Evolutionary conservation across 2,113 vertebrate genomes (phyloP), one percentile per base, ranked within the genome.

Genomic region (Lagopus leucura): DNA sequence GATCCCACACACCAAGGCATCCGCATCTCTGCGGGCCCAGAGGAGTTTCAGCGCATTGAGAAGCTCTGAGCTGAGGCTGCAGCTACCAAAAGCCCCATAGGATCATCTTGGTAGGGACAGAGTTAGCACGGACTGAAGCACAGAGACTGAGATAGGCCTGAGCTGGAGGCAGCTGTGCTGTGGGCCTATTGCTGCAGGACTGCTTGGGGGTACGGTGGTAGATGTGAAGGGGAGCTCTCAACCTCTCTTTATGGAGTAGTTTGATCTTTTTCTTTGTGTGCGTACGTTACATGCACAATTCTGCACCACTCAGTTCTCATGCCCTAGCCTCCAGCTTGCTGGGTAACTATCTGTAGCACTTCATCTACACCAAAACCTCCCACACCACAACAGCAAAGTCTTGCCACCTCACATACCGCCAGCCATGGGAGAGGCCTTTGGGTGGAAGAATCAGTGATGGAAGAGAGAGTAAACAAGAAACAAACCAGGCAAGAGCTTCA

Each of bases 261-360:
- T 88, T 30, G 32, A 50, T 74, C 36, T 69, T 34, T 13, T 24
- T 34, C 57, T 18, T 11, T 21, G 48, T 8, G 67, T 15, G 50
- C 2, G 0, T 7, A 2, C 3, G 20, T 71, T n/a, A 40, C 0
- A 0, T 3, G 70, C 77, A 43, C 14, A 42, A 40, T 8, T 87
- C 65, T 84, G 50, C 34, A 28, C 54, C 28, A 27, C 57, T 63
- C 1, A 63, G 60, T 40, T 48, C 54, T 79, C 45, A 64, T 36
- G 34, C 13, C 24, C 61, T 0, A 0, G 43, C 55, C 69, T 84
- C 58, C 64, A 42, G 50, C 22, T 79, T 58, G 64, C 89, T 22
- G 34, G 66, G 58, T 10, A 32, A 64, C 65, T 21, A 55, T 2
- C 58, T 58, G 20, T 32, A 63, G 45, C 48, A 10, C 32, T 32